Evolutionary conservation across 2,888 invertebrate genomes (phyloP).

Genomic region (Acanthoscelides obtectus): DNA sequence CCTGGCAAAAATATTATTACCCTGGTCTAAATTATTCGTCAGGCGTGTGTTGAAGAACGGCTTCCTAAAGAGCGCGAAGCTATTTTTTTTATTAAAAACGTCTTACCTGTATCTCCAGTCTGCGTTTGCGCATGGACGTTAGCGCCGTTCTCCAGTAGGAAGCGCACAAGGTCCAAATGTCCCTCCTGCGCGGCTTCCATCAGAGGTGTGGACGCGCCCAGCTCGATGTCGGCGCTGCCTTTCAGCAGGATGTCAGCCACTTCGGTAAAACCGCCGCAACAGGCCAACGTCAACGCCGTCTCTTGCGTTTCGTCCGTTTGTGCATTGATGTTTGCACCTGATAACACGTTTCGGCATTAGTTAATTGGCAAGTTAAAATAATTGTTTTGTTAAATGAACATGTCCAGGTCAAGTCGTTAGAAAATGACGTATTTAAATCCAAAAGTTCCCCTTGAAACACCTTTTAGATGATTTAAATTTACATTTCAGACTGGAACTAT

Average conservation of each 20-base stretch:
- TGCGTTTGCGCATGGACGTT: slow-evolving; percentile 92
- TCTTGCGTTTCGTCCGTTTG: slow-evolving; percentile 99
- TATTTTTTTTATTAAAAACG: too few relatives aligned
- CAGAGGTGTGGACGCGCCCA: slow-evolving; percentile 92
- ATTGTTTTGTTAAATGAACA: too few relatives aligned
- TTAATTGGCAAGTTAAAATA: too few relatives aligned
- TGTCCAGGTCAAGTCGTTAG: too few relatives aligned
- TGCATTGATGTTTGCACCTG: slow-evolving; percentile 86
- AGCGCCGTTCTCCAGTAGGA: slow-evolving; percentile 77
- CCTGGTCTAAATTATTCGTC: too few relatives aligned
- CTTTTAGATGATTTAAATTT: too few relatives aligned
- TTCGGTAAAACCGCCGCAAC: slow-evolving; percentile 92
- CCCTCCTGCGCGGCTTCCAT: slow-evolving; percentile 99
- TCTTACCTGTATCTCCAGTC: slow-evolving; percentile 49
- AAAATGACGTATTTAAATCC: too few relatives aligned
- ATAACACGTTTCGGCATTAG: neutral
- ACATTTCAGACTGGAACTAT: too few relatives aligned
- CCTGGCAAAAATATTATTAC: too few relatives aligned
- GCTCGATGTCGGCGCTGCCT: slow-evolving; percentile 90
- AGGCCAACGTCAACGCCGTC: slow-evolving; percentile 89
- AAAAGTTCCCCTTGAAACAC: too few relatives aligned
- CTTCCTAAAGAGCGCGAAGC: too few relatives aligned
- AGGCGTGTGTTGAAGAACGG: too few relatives aligned
- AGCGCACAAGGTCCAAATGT: slow-evolving; percentile 78
- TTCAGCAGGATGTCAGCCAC: slow-evolving; percentile 93